Conservation (phyloP, 1,140 invertebrate species). For the Drosophila nigromelanica region DNA sequence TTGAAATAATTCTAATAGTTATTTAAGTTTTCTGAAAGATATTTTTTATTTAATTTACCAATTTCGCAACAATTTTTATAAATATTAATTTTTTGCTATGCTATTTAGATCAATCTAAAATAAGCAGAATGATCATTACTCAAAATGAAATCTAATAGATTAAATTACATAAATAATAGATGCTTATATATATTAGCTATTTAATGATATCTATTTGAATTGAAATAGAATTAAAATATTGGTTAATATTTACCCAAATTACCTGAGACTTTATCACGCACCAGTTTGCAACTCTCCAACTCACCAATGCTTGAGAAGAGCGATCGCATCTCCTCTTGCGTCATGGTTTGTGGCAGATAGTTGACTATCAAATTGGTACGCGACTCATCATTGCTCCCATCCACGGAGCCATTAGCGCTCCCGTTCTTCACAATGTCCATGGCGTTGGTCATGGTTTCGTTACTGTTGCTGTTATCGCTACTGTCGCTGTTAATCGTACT, state of each 20-base stretch:
- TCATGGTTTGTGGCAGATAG: conserved; percentile 96
- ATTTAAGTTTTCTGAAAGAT: too few relatives aligned
- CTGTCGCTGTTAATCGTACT: neutral
- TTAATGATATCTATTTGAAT: neutral
- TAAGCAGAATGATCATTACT: too few relatives aligned
- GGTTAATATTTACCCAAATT: conserved; percentile 83
- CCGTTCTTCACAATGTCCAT: conserved; percentile 85
- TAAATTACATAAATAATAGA: neutral
- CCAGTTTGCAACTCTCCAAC: conserved; percentile 95
- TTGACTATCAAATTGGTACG: conserved; percentile 95
- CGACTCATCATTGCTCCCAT: conserved; percentile 85
- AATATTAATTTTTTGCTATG: too few relatives aligned
- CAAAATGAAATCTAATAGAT: too few relatives aligned
- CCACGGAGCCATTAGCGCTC: conserved; percentile 86
- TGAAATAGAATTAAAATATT: conserved; percentile 37
- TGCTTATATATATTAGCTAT: neutral
- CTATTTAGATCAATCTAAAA: too few relatives aligned
- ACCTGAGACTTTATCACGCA: conserved; percentile 94
- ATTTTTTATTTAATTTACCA: too few relatives aligned
- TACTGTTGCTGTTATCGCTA: conserved; percentile 17
- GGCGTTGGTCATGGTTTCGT: conserved; percentile 77
- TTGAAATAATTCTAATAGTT: too few relatives aligned
- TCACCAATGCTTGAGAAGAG: conserved; percentile 94
- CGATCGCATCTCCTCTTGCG: conserved; percentile 94
- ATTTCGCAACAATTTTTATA: too few relatives aligned